Evolutionary conservation across 2,797 vertebrate species (phyloP).

Genomic region (Borostomias antarcticus): DNA sequence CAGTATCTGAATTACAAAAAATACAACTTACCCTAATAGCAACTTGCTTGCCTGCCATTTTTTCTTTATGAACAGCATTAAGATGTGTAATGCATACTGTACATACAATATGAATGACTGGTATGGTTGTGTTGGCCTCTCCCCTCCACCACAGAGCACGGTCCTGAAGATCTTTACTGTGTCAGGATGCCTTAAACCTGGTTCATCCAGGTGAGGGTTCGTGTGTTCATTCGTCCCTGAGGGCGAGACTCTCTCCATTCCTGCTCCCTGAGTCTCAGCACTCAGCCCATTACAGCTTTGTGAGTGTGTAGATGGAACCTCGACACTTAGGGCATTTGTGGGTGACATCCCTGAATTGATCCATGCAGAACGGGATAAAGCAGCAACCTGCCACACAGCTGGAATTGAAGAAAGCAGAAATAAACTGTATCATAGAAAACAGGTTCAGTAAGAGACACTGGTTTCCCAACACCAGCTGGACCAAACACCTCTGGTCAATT

Average conservation of each 20-base stretch:
- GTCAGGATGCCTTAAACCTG: not conserved
- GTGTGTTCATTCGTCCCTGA: not conserved
- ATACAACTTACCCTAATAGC: too few relatives aligned
- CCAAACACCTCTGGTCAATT: not conserved
- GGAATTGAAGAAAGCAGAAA: constrained; percentile 26
- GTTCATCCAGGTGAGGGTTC: not conserved
- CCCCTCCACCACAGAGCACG: not conserved
- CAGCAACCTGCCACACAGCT: constrained; percentile 76
- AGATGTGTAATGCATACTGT: too few relatives aligned
- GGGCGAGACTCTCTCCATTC: too few relatives aligned
- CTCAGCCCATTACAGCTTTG: constrained; percentile 56
- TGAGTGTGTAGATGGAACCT: constrained; percentile 43
- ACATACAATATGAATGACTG: not conserved
- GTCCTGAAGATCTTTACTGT: not conserved
- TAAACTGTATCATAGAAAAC: not conserved
- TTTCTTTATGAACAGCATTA: too few relatives aligned
- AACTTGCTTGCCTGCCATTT: too few relatives aligned
- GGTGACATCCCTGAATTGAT: constrained; percentile 54
- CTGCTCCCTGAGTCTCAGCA: not conserved
- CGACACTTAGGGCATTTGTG: constrained; percentile 75
- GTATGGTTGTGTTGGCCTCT: not conserved
- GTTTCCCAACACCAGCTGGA: not conserved
- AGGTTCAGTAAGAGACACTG: not conserved
- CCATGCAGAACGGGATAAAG: constrained; percentile 70
- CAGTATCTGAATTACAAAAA: too few relatives aligned